Conservation (phyloP, 1,140 invertebrate genomes). For the Coenobita brevimanus region DNA sequence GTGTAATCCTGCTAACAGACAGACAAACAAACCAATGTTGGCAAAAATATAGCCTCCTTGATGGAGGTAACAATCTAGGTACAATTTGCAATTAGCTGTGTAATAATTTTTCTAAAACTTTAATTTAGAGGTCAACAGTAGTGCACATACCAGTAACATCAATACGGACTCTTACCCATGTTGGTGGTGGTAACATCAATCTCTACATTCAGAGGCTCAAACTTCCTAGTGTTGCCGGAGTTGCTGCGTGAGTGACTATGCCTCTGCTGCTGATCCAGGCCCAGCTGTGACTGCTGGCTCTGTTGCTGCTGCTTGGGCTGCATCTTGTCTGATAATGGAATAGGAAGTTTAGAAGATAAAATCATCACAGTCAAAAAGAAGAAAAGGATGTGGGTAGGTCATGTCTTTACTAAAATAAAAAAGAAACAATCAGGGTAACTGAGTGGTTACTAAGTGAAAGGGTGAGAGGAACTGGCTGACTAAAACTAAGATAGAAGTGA, state of each 20-base stretch:
- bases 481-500: too few species aligned
- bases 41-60: too few species aligned
- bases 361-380: too few species aligned
- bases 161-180: conserved; percentile 47
- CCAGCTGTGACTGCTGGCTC: conserved; percentile 17
- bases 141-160: too few species aligned
- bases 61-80: too few species aligned
- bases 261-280: conserved; percentile 27
- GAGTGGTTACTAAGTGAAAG: too few species aligned
- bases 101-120: neutral
- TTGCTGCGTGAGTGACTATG: conserved; percentile 55
- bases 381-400: too few species aligned
- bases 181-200: conserved; percentile 52
- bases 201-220: conserved; percentile 57
- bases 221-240: conserved; percentile 57
- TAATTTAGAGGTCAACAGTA: neutral
- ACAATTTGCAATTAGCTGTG: too few species aligned
- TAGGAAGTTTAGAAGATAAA: neutral
- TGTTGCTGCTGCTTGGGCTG: conserved; percentile 55
- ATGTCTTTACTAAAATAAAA: neutral
- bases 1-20: too few species aligned
- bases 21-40: too few species aligned
- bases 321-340: conserved; percentile 44
- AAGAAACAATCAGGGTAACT: too few species aligned
- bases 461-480: too few species aligned